Evolutionary conservation across 2,888 invertebrate genomes (phyloP), one percentile per base, ranked within the genome.

Genomic region (Nemapogon koenigi): DNA sequence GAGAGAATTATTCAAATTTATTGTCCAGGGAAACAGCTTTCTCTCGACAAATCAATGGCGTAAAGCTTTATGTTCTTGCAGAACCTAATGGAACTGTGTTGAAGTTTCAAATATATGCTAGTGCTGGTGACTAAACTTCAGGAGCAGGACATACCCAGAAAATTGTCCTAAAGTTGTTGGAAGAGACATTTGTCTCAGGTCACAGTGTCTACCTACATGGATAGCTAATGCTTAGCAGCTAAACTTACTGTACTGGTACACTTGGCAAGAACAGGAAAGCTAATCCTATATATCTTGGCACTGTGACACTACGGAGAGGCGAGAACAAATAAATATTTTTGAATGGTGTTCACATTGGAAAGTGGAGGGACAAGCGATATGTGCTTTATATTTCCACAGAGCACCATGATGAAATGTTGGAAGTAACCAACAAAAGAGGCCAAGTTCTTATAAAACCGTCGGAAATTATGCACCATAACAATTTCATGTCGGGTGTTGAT

Each of bases 231-330:
- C 35, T 61, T 52, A 25, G 51, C 49, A 2, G 49, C 30, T 40
- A 55, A 30, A 62, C 59, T 6, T 60, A 63, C 41, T 57, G 55
- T 41, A 65, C 62, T n/a, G 64, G 63, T 13, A 60, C 54, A 1
- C 43, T 66, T 16, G 50, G 47, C 6, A 49, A 52, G 39, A 48
- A 51, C 15, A 22, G 43, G 2, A 52, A 48, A 45, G 49, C 39
- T 39, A 53, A 52, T 49, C 53, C 52, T 4, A 25, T 39, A 2
- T 48, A 45, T 10, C 7, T 51, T 14, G 42, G 8, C 0, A 35
- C 44, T 17, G 17, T 41, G 1, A 28, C 38, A 42, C 8, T 33
- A 6, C 18, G 44, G 37, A 52, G 50, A 44, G 51, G 50, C 16
- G 51, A 53, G 42, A 51, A 51, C 35, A 44, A 39, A 31, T 49